A percentile compares a stretch with the other conserved stretches of the same genome.
Evolutionary conservation across 2,888 invertebrate species (phyloP).

Genomic region (Physocephala rufipes): DNA sequence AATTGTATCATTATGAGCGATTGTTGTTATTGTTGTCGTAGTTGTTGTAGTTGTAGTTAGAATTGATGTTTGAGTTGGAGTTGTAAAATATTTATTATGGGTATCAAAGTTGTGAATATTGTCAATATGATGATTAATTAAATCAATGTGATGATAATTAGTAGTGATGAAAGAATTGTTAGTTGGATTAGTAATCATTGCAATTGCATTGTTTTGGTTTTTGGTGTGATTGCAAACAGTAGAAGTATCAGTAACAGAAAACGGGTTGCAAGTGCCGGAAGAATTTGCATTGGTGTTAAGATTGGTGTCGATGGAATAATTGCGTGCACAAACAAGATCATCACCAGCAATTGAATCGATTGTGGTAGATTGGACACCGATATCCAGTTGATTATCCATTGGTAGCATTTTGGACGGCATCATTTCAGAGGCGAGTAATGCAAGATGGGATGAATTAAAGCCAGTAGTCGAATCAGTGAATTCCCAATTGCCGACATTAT

Average conservation of each 20-base stretch:
- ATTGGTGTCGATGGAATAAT: conserved; percentile 26
- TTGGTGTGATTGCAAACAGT: conserved; percentile 33
- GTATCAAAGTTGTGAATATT: conserved; percentile 27
- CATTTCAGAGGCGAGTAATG: conserved; percentile 20
- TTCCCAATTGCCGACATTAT: background rate
- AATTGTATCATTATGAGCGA: conserved; percentile 47
- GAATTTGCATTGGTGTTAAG: conserved; percentile 20
- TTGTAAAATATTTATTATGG: conserved; percentile 20
- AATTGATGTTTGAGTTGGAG: no score
- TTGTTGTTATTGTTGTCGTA: conserved; percentile 43
- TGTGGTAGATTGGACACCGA: background rate
- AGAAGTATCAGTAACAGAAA: conserved; percentile 12
- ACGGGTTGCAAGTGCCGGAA: conserved; percentile 28
- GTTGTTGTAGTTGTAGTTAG: conserved; percentile 24
- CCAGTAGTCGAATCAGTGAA: conserved; percentile 10
- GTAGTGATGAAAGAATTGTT: conserved; percentile 41
- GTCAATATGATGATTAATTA: conserved; percentile 31
- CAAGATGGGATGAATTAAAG: background rate
- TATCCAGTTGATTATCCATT: conserved; percentile 15
- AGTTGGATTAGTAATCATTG: conserved; percentile 35
- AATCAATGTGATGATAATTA: conserved; percentile 28
- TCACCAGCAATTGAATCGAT: conserved; percentile 31
- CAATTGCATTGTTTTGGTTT: conserved; percentile 42
- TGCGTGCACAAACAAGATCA: conserved; percentile 31
- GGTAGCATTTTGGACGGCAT: conserved; percentile 8